phyloP scores from a whole-genome alignment of 2,113 vertebrate species.

The Corythoichthys haematopterus region DNA sequence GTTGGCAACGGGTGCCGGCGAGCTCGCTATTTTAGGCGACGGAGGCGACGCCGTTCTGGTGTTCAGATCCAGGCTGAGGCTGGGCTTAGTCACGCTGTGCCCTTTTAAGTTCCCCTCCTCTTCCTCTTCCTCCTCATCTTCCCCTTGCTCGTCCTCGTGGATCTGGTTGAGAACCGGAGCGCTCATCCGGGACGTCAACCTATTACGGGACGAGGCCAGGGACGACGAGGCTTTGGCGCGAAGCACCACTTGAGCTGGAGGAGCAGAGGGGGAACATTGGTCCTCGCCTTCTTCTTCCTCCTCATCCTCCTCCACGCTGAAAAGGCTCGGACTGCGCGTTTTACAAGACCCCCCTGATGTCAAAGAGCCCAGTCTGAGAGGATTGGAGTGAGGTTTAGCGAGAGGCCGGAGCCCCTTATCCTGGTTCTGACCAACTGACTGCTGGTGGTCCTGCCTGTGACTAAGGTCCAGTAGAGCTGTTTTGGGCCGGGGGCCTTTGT shows the following conservation, averaged over 20 bases:
- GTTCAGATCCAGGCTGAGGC: constrained; percentile 85
- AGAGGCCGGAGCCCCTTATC: constrained; percentile 48
- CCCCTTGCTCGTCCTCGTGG: constrained; percentile 85
- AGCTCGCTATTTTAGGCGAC: constrained; percentile 28
- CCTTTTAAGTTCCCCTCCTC: constrained; percentile 33
- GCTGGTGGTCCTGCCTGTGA: constrained; percentile 49
- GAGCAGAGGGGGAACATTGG: constrained; percentile 58
- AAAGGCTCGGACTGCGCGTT: constrained; percentile 82
- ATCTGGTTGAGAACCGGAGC: constrained; percentile 96
- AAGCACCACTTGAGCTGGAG: constrained; percentile 84
- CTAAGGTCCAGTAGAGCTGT: constrained; percentile 76
- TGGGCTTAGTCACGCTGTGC: constrained; percentile 79
- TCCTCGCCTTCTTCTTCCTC: constrained; percentile 84
- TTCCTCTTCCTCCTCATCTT: constrained; percentile 68
- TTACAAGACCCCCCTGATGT: constrained; percentile 47
- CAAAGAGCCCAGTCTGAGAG: constrained; percentile 53
- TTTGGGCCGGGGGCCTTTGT: constrained; percentile 88
- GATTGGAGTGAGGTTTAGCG: constrained; percentile 55
- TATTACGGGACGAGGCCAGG: constrained; percentile 78
- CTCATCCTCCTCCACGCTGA: constrained; percentile 92
- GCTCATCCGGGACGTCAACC: constrained; percentile 89
- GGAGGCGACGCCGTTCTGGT: constrained; percentile 56
- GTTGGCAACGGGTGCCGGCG: constrained; percentile 24
- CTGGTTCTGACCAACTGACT: constrained; percentile 50
- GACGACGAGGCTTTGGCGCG: constrained; percentile 80